phyloP scores from a whole-genome alignment of 2,113 vertebrate species.

The Gallinago jamesoni region DNA sequence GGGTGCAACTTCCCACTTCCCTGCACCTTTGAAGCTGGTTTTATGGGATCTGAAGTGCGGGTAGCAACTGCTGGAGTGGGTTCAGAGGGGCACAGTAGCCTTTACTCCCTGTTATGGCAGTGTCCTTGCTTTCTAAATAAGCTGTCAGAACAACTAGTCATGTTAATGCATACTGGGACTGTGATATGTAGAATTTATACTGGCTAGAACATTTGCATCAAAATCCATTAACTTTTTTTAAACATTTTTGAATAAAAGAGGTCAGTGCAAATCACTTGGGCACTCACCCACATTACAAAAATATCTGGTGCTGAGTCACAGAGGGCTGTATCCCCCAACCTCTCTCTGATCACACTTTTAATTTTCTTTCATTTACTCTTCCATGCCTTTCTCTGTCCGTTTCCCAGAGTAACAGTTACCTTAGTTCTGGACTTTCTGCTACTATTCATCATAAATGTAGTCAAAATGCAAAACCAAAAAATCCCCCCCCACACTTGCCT shows the following conservation, averaged over 20 bases:
- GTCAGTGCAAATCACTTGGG: constrained; percentile 63
- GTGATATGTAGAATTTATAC: background rate
- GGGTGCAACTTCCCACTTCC: background rate
- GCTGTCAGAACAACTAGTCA: background rate
- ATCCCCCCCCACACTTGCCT: background rate
- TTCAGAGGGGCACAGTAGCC: background rate
- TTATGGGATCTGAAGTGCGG: background rate
- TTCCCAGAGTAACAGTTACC: background rate
- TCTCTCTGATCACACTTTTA: background rate
- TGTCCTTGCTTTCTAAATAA: constrained; percentile 27
- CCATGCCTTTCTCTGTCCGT: background rate
- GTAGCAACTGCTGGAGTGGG: background rate
- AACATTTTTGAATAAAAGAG: constrained; percentile 26
- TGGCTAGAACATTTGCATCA: background rate
- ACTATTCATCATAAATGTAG: background rate
- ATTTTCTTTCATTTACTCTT: constrained; percentile 21
- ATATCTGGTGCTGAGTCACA: constrained; percentile 38
- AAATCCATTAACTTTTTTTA: constrained; percentile 29
- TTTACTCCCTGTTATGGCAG: background rate
- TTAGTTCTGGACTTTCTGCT: background rate
- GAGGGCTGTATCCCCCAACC: background rate
- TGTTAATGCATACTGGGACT: background rate
- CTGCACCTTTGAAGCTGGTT: background rate
- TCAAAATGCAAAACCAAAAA: background rate
- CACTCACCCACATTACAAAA: constrained; percentile 51